These are phyloP conservation scores for Hirtodrosophila duncani DNA, from an alignment of 2,888 invertebrate genomes.

Conservation along the genomic window DNA sequence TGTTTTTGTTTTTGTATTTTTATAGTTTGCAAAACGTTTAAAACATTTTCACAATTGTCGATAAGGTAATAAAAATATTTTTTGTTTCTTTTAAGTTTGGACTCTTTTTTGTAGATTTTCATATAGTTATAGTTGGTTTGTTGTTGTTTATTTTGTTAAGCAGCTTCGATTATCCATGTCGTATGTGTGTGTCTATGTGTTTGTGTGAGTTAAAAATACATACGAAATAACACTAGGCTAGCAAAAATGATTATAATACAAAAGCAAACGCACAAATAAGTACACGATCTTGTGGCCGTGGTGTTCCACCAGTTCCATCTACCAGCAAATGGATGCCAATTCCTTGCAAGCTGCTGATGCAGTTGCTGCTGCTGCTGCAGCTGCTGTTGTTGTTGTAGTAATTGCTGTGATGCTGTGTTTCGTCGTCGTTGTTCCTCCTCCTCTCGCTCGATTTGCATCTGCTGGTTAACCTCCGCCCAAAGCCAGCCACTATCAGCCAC, in stretches of 20 bases:
- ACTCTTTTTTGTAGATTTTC: constrained; percentile 25
- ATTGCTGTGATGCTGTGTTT: constrained; percentile 22
- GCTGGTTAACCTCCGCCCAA: constrained; percentile 52
- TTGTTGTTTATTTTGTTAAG: too few relatives aligned
- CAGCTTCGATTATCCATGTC: too few relatives aligned
- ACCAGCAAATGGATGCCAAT: constrained; percentile 42
- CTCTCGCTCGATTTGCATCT: constrained; percentile 42
- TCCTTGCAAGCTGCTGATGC: constrained; percentile 37
- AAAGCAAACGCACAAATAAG: constrained; percentile 75
- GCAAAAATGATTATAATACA: constrained; percentile 74
- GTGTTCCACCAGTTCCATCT: too few relatives aligned
- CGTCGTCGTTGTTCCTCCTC: constrained; percentile 31
- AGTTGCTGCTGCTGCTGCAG: constrained; percentile 16
- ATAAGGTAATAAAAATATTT: constrained; percentile 31
- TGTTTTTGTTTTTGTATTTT: constrained; percentile 1
- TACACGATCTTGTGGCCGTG: constrained; percentile 70
- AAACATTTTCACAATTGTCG: constrained; percentile 45
- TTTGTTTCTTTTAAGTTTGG: too few relatives aligned
- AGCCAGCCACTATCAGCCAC: constrained; percentile 47
- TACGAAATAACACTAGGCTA: constrained; percentile 69
- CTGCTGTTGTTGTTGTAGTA: constrained; percentile 17
- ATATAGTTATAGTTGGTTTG: constrained; percentile 23
- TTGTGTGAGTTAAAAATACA: constrained; percentile 57
- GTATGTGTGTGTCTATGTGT: constrained; percentile 20
- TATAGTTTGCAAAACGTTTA: constrained; percentile 39